Conservation (phyloP, 2,113 vertebrate genomes). For the Illadopsis cleaveri region DNA sequence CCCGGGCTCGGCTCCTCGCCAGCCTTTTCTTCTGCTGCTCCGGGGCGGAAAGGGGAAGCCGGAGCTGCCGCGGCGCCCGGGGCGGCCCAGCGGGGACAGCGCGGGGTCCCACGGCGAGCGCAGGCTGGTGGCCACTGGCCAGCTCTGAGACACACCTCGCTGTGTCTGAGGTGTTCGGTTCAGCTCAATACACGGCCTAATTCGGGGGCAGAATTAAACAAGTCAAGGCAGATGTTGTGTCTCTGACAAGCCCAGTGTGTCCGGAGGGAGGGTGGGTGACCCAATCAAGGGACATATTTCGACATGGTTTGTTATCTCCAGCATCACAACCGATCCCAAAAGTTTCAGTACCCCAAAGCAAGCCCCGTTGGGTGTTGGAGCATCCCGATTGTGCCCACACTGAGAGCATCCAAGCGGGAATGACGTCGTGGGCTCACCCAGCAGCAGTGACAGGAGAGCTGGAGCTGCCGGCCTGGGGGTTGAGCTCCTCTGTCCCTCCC, state of each 20-base stretch:
- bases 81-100: fast-evolving
- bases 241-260: fast-evolving
- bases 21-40: neutral
- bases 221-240: neutral
- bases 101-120: fast-evolving
- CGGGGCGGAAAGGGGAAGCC: fast-evolving
- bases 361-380: fast-evolving
- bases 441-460: neutral
- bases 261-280: neutral
- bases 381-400: fast-evolving
- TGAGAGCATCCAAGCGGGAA: fast-evolving
- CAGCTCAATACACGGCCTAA: neutral
- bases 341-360: neutral
- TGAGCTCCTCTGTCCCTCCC: neutral
- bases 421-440: fast-evolving
- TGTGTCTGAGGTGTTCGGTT: fast-evolving
- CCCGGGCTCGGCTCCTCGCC: neutral
- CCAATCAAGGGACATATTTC: fast-evolving
- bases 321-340: neutral
- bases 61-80: fast-evolving
- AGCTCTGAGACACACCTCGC: fast-evolving
- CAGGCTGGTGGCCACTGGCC: fast-evolving
- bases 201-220: fast-evolving
- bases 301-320: neutral
- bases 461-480: fast-evolving